Base-by-base conservation (phyloP, 2,797 vertebrate genomes). In the Xenops minutus region DNA sequence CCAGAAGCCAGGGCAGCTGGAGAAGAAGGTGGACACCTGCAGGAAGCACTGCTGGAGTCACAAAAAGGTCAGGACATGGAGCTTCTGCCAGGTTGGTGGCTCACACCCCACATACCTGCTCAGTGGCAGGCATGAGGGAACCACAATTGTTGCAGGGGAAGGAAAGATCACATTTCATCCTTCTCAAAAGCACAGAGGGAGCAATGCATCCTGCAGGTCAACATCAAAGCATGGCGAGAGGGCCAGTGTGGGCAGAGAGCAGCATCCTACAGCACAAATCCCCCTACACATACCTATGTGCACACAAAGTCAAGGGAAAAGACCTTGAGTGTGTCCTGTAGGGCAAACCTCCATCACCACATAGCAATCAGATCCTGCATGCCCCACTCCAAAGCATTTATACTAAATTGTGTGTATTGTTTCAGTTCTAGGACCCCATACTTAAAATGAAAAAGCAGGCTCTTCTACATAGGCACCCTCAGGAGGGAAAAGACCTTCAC, bases 201-300 rank as follows among this genome's bases (percentile, higher is more conserved):
- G 54, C 22, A 67, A 34, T 13, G 21, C 37, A 24, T 63, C n/a
- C 61, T 61, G 37, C 13, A 67, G 22, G 51, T 73, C 58, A 73
- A n/a, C 23, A 39, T 20, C 51, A 69, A 92, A 81, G 29, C 30
- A 26, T 9, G 41, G 61, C 27, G 66, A 10, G 37, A 36, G 27
- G 62, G 39, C 7, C 0, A 1, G 37, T 23, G 29, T 46, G 52
- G 8, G 54, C 29, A 73, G 43, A 82, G 27, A 85, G 51, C n/a
- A 81, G 51, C 62, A 34, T 37, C 32, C 75, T 43, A 58, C 26
- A 49, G 32, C 55, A 73, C 27, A 58, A 63, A 73, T 8, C 0
- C 8, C 23, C 7, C 4, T 4, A 23, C 5, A 41, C 0, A 0
- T 30, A 15, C 1, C 2, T 36, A 20, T 11, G 6, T 26, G 10